Percentiles rank a stretch among this genome's conserved stretches.
Conservation (phyloP, 2,113 vertebrate genomes). For the Nanorana parkeri region DNA sequence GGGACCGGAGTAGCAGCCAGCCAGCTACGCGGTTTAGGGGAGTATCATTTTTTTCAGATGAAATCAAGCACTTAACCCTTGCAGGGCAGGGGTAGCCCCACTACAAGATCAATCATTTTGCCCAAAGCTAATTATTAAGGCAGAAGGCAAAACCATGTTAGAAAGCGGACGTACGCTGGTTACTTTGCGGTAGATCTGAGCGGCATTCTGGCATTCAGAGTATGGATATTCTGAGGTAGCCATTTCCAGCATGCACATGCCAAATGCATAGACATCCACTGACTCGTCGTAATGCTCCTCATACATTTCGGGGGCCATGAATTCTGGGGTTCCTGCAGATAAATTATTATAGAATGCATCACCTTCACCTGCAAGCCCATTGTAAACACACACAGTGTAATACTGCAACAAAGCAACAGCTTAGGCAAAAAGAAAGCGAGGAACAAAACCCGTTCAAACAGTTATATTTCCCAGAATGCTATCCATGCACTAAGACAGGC, state of each 20-base stretch:
- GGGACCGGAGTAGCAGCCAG: too few relatives aligned
- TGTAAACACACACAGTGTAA: neutral
- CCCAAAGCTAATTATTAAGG: too few relatives aligned
- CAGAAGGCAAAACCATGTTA: conserved; percentile 6
- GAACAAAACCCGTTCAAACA: too few relatives aligned
- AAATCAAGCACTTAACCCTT: too few relatives aligned
- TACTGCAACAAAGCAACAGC: neutral
- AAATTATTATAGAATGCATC: conserved; percentile 26
- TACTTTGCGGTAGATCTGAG: conserved; percentile 95
- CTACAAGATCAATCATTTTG: too few relatives aligned
- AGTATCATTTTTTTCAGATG: too few relatives aligned
- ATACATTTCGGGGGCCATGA: conserved; percentile 96
- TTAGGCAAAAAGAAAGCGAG: too few relatives aligned
- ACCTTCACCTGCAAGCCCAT: neutral
- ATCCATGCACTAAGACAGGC: too few relatives aligned
- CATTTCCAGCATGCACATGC: conserved; percentile 97
- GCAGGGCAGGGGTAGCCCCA: too few relatives aligned
- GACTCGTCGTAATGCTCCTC: conserved; percentile 94
- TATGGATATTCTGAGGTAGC: conserved; percentile 94
- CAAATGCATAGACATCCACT: conserved; percentile 93
- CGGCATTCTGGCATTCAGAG: conserved; percentile 93
- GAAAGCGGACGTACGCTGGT: conserved; percentile 84
- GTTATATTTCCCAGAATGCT: too few relatives aligned
- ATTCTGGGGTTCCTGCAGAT: conserved; percentile 87
- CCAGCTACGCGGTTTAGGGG: too few relatives aligned